Evolutionary conservation across 2,113 vertebrate genomes (phyloP).

Genomic region (Carlito syrichta): DNA sequence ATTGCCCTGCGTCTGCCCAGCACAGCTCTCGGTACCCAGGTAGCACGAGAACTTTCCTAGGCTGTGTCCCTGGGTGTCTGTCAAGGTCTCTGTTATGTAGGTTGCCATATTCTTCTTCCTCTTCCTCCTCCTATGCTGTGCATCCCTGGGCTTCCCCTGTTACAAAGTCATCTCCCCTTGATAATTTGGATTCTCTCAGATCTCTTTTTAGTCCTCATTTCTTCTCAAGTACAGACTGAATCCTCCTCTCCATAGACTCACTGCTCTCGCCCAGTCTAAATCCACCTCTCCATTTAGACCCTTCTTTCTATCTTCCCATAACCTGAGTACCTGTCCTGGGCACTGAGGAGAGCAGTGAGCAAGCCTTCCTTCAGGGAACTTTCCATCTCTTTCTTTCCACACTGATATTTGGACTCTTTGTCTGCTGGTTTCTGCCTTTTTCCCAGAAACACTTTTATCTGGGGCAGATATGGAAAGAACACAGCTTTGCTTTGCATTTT

Average conservation of each 20-base stretch:
- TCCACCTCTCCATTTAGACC: background rate
- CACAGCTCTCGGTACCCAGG: background rate
- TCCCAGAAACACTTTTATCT: background rate
- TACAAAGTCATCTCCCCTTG: background rate
- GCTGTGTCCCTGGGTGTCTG: background rate
- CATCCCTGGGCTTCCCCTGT: background rate
- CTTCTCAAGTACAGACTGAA: background rate
- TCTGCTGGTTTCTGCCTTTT: background rate
- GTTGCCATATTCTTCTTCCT: background rate
- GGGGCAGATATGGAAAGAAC: background rate
- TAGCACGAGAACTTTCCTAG: fast-evolving
- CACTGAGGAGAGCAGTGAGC: background rate
- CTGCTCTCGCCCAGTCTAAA: background rate
- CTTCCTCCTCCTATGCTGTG: background rate
- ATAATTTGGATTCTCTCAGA: background rate
- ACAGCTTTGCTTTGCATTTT: background rate
- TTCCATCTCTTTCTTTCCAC: background rate
- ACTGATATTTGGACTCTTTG: background rate
- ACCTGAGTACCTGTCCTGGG: background rate
- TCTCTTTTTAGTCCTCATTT: background rate
- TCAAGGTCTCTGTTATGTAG: background rate
- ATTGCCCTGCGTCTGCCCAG: background rate
- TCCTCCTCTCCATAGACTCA: background rate
- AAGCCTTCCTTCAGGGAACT: too few species aligned
- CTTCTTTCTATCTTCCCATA: background rate